These are phyloP conservation scores for Troides oblongomaculatus DNA, from an alignment of 2,888 invertebrate species.

Conservation along the genomic window DNA sequence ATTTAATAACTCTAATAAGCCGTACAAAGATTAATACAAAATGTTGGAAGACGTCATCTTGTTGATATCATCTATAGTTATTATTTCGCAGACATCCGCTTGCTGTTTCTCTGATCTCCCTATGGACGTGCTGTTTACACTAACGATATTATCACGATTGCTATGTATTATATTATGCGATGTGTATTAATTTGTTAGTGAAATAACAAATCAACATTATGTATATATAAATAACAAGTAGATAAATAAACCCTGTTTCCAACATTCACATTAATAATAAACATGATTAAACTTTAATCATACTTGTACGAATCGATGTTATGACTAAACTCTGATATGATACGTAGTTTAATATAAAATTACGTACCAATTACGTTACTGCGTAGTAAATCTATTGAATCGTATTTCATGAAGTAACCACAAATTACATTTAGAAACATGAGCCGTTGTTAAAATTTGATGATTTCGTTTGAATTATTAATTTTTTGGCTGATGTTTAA, in stretches of 20 bases:
- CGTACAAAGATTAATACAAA: conserved; percentile 39
- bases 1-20: conserved; percentile 27
- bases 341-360: conserved; percentile 5
- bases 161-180: background rate
- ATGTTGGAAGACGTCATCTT: conserved; percentile 55
- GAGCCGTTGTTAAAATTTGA: conserved; percentile 48
- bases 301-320: background rate
- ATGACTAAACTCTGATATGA: conserved; percentile 9
- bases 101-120: conserved; percentile 47
- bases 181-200: conserved; percentile 9
- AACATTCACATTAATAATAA: background rate
- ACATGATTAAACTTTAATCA: background rate
- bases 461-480: conserved; percentile 61
- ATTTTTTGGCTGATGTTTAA: conserved; percentile 68
- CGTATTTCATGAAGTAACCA: conserved; percentile 19
- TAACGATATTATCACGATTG: conserved; percentile 29
- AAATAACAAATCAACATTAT: background rate
- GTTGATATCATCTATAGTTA: conserved; percentile 67
- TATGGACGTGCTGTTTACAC: conserved; percentile 33
- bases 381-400: conserved; percentile 19
- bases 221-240: background rate
- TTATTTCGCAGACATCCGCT: conserved; percentile 62
- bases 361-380: conserved; percentile 20
- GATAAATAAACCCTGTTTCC: background rate
- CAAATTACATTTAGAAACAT: conserved; percentile 38